Base-by-base conservation (phyloP, 2,888 invertebrate species). In the Melanotus villosus region DNA sequence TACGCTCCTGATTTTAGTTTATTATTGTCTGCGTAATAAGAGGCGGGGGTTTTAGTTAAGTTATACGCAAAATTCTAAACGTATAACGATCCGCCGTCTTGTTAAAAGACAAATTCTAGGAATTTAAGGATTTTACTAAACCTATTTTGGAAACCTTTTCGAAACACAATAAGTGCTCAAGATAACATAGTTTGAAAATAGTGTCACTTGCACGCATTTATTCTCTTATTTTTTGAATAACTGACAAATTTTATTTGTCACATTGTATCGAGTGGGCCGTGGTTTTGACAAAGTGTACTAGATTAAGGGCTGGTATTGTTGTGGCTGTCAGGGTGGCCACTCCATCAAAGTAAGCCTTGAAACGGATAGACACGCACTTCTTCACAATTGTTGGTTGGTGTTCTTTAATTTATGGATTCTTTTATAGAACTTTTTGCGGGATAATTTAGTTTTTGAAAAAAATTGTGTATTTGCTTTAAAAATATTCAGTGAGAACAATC, bases 221-320 rank as follows among this genome's bases (percentile, higher is more conserved):
- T 57, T 45, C 26, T 45, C 26, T 26, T n/a, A n/a, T 47, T 66
- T 70, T 67, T 58, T 58, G 59, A 65, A 58, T 63, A 69, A 71
- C 57, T 67, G 62, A 54, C 62, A 52, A 60, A 68, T 72, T 71
- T 69, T 72, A 52, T 72, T 71, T 65, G 70, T 68, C 56, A 67
- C 69, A 72, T 58, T 70, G 71, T 70, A 69, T 72, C 66, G 72
- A 76, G 76, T 75, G 74, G 76, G 63, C 78, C 81, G 80, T 81
- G 82, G 80, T 75, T 75, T 75, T 81, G 82, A 82, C 82, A 82
- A 79, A 81, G 82, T 81, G 80, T 78, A 79, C 81, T 80, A 80
- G 81, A 81, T 81, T 82, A 81, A 82, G 80, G 79, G 79, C 69
- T 71, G 54, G 70, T 71, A 80, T 81, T 81, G 81, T 81, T 77